Conservation (phyloP, 1,140 invertebrate genomes). For the Stegodyphus mimosarum region DNA sequence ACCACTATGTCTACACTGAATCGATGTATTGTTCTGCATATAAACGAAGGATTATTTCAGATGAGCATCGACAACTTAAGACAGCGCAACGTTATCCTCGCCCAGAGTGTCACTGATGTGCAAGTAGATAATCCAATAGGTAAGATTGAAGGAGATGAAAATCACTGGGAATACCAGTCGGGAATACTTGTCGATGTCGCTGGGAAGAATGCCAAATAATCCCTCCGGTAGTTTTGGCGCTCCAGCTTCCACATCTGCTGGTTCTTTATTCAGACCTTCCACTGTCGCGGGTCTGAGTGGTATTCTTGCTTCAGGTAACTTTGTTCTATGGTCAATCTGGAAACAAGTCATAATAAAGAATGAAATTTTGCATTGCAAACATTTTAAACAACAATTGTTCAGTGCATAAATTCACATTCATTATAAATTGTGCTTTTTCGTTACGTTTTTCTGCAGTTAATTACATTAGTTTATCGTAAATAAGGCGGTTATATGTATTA, state of each 20-base stretch:
- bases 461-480: too few relatives aligned
- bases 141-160: slow-evolving; percentile 95
- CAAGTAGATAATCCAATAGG: slow-evolving; percentile 97
- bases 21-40: slow-evolving; percentile 36
- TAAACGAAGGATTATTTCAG: slow-evolving; percentile 25
- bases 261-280: slow-evolving; percentile 29
- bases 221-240: slow-evolving; percentile 79
- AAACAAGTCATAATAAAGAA: background rate
- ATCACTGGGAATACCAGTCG: slow-evolving; percentile 94
- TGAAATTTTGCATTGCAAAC: too few relatives aligned
- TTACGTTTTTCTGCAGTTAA: too few relatives aligned
- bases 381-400: too few relatives aligned
- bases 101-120: slow-evolving; percentile 87
- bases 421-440: too few relatives aligned
- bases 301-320: slow-evolving; percentile 42
- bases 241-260: slow-evolving; percentile 48
- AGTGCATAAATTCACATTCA: too few relatives aligned
- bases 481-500: too few relatives aligned
- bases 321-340: slow-evolving; percentile 38
- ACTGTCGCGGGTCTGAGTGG: slow-evolving; percentile 38
- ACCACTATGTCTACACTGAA: slow-evolving; percentile 40
- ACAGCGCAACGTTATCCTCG: slow-evolving; percentile 55
- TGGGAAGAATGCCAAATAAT: slow-evolving; percentile 87
- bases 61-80: slow-evolving; percentile 45
- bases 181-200: slow-evolving; percentile 95